Conservation (phyloP, 2,113 vertebrate genomes). For the Macquaria ambigua region DNA sequence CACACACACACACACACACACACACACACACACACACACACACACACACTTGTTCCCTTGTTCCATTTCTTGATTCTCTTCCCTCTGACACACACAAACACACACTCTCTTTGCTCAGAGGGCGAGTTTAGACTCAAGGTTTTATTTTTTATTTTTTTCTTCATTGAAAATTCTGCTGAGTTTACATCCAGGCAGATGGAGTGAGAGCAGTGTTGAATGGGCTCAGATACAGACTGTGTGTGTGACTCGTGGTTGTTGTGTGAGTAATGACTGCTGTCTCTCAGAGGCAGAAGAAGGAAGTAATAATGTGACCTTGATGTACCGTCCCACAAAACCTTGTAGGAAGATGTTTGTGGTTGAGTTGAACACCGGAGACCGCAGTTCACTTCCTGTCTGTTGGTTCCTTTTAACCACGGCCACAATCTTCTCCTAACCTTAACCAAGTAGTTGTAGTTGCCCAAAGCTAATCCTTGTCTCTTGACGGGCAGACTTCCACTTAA, state of each 20-base stretch:
- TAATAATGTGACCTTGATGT: no score
- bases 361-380: neutral
- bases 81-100: conserved; percentile 23
- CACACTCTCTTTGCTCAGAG: conserved; percentile 23
- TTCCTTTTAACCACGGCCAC: neutral
- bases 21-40: conserved; percentile 32
- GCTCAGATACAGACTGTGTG: neutral
- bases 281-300: neutral
- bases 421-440: neutral
- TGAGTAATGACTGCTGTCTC: neutral
- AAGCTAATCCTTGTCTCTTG: no score
- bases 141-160: conserved; percentile 15
- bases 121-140: neutral
- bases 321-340: neutral
- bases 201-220: neutral
- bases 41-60: conserved; percentile 32
- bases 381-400: neutral
- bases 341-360: neutral
- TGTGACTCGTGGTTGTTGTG: neutral
- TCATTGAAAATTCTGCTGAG: conserved; percentile 47
- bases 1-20: conserved; percentile 45
- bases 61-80: conserved; percentile 25
- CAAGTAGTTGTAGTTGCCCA: neutral
- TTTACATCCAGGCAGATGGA: neutral
- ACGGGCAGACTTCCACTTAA: no score